Evolutionary conservation across 2,797 vertebrate species (phyloP).

Genomic region (Botia almorhae): DNA sequence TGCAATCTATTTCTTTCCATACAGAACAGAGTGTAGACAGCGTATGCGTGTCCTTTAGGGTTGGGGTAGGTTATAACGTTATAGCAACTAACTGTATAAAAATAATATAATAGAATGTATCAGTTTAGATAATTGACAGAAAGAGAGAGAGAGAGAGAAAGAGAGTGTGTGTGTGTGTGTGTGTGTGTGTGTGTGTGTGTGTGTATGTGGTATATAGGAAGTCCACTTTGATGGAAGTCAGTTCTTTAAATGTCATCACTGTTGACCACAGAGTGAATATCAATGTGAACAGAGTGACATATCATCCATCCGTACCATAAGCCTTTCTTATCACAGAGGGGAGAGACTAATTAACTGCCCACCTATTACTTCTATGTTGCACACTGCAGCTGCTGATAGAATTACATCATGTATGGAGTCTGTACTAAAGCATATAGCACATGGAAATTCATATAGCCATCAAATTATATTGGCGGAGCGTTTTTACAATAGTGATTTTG

Average conservation of each 20-base stretch:
- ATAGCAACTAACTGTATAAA: too few relatives aligned
- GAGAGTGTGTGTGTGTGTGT: conserved; percentile 18
- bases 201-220: background rate
- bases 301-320: conserved; percentile 33
- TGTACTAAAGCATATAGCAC: background rate
- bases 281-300: conserved; percentile 12
- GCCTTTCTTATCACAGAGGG: conserved; percentile 8
- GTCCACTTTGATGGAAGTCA: background rate
- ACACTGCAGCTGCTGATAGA: conserved; percentile 11
- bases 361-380: conserved; percentile 12
- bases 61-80: too few relatives aligned
- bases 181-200: conserved; percentile 24
- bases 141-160: too few relatives aligned
- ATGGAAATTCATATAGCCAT: background rate
- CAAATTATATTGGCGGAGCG: background rate
- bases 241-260: conserved; percentile 1
- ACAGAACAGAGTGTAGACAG: background rate
- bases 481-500: too few relatives aligned
- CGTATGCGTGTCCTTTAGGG: too few relatives aligned
- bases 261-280: conserved; percentile 28
- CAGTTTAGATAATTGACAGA: too few relatives aligned
- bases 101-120: too few relatives aligned
- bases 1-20: background rate
- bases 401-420: background rate
- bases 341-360: conserved; percentile 23